These are phyloP conservation scores for Taenaris catops DNA, from an alignment of 2,888 invertebrate species.

Conservation along the genomic window DNA sequence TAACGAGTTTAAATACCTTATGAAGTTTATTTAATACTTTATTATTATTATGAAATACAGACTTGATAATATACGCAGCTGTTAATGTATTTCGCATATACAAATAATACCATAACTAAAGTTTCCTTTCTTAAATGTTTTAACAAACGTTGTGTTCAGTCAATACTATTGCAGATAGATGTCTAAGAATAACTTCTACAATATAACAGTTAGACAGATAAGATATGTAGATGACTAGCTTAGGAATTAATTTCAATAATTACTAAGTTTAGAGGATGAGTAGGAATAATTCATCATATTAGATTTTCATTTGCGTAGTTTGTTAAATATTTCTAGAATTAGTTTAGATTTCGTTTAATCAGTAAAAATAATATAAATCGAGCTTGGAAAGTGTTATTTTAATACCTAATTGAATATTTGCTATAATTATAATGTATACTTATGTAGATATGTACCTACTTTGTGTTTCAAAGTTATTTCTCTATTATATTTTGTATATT, in stretches of 20 bases:
- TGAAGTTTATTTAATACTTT: too few species aligned
- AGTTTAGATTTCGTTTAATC: constrained; percentile 56
- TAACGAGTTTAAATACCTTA: too few species aligned
- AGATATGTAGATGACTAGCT: constrained; percentile 33
- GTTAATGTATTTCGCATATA: too few species aligned
- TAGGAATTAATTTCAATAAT: constrained; percentile 53
- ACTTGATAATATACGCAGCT: too few species aligned
- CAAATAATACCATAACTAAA: too few species aligned
- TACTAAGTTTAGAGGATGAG: constrained; percentile 79
- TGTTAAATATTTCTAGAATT: constrained; percentile 46
- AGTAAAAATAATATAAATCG: constrained; percentile 57
- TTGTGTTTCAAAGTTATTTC: constrained; percentile 62
- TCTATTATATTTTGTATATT: constrained; percentile 71
- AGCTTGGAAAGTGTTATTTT: constrained; percentile 74
- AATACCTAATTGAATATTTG: constrained; percentile 67
- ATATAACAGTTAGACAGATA: constrained; percentile 43
- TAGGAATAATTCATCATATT: constrained; percentile 51
- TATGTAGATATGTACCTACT: constrained; percentile 40
- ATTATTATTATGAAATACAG: too few species aligned
- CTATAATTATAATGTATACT: constrained; percentile 58
- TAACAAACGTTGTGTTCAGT: constrained; percentile 45
- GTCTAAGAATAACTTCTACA: constrained; percentile 38
- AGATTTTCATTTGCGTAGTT: constrained; percentile 61
- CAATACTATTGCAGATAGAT: constrained; percentile 29
- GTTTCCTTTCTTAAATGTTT: too few species aligned